phyloP scores from a whole-genome alignment of 2,888 invertebrate genomes.

The Adelphocoris suturalis region DNA sequence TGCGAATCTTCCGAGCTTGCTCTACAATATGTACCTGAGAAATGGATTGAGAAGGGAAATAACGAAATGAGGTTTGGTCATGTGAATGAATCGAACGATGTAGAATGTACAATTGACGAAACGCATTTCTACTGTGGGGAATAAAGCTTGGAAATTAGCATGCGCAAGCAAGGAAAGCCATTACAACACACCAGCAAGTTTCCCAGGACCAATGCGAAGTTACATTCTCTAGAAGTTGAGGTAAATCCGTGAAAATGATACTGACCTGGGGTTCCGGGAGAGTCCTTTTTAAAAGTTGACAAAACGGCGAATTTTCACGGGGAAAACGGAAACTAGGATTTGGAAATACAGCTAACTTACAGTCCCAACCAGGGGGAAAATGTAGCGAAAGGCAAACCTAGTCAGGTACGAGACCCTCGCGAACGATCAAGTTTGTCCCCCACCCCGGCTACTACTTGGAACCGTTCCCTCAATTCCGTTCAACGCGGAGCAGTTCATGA shows the following conservation, averaged over 20 bases:
- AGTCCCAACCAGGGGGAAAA: background rate
- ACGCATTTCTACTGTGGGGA: too few relatives aligned
- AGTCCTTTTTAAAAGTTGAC: background rate
- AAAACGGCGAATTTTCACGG: background rate
- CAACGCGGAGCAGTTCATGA: too few relatives aligned
- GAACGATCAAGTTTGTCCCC: too few relatives aligned
- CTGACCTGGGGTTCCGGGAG: background rate
- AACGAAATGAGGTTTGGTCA: background rate
- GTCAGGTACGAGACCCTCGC: too few relatives aligned
- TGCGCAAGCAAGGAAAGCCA: background rate
- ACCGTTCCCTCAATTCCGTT: too few relatives aligned
- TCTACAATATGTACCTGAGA: background rate
- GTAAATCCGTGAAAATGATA: background rate
- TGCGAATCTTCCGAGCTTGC: background rate
- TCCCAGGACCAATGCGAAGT: background rate
- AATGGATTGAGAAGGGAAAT: background rate
- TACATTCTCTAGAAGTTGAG: background rate
- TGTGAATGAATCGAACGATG: too few relatives aligned
- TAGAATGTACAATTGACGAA: too few relatives aligned
- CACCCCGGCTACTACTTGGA: too few relatives aligned
- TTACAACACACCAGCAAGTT: background rate
- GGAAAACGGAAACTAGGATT: background rate
- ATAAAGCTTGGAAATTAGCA: too few relatives aligned
- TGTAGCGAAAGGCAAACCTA: background rate
- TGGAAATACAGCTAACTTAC: background rate